Evolutionary conservation across 2,888 invertebrate genomes (phyloP), one percentile per base, ranked within the genome.

Genomic region (Cerastis leucographa): DNA sequence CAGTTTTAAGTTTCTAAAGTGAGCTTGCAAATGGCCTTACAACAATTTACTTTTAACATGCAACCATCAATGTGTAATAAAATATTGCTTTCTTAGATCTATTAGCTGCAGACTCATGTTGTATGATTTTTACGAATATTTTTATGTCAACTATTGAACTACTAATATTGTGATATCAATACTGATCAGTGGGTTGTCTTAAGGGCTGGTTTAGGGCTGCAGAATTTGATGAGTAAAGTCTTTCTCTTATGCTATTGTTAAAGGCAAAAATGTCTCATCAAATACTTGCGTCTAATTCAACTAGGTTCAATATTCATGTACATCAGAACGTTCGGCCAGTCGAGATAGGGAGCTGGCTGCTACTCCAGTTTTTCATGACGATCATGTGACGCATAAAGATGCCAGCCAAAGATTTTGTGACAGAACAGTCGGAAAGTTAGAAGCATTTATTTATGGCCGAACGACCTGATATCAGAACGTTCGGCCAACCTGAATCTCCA

Each of bases 71-170:
- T 78, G 69, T 87, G 89, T 92, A 91, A 85, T 88, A 93, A 92
- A 92, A 92, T 93, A 92, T 91, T 88, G 86, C 84, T 90, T 90
- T 77, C 64, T 89, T 78, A 88, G 19, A 89, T 14, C 84, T 89
- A 80, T 69, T 87, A 89, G 85, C 88, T 86, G 86, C 87, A 79
- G 80, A 76, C 71, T 51, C 64, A 75, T 44, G 69, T 19, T 51
- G 25, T 69, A 69, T 66, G 64, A 73, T 29, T 44, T 75, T 62
- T 74, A 77, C 25, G 25, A 44, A 66, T 76, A 72, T 68, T 79
- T 69, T 69, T 19, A 73, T 35, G 14, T 70, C 59, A 78, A 80
- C 62, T 66, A 25, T 62, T 76, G 68, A 54, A 25, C 72, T 83
- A 80, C 74, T 70, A 78, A 78, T 64, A 79, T 80, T 75, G 78